Evolutionary conservation across 2,888 invertebrate species (phyloP).

Genomic region (Drosophila differens): DNA sequence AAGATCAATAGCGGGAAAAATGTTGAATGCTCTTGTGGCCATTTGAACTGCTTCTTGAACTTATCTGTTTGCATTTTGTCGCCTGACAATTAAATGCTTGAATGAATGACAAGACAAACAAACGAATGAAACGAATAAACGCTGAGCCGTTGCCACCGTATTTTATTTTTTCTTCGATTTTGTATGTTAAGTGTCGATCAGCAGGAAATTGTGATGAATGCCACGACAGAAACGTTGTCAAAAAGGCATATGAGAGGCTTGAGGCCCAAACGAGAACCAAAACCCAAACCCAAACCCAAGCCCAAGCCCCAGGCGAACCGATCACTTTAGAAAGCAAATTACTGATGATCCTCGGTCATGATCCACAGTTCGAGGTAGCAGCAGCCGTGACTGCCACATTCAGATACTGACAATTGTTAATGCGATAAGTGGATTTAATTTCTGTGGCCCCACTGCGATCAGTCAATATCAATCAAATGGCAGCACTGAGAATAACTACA

Average conservation of each 20-base stretch:
- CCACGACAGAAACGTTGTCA: slow-evolving; percentile 55
- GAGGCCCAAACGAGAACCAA: slow-evolving; percentile 12
- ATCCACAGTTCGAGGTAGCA: slow-evolving; percentile 47
- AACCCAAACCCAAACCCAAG: not conserved
- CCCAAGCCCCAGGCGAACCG: slow-evolving; percentile 32
- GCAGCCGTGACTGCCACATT: slow-evolving; percentile 65
- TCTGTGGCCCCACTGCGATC: slow-evolving; percentile 45
- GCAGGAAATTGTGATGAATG: slow-evolving; percentile 65
- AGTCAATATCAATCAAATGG: slow-evolving; percentile 70
- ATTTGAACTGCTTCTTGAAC: slow-evolving; percentile 66
- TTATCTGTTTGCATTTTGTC: slow-evolving; percentile 79
- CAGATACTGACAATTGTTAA: slow-evolving; percentile 66
- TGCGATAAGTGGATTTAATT: slow-evolving; percentile 66
- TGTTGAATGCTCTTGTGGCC: slow-evolving; percentile 51
- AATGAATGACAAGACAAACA: slow-evolving; percentile 75
- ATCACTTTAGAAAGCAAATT: slow-evolving; percentile 76
- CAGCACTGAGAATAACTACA: slow-evolving; percentile 29
- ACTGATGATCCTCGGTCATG: slow-evolving; percentile 74
- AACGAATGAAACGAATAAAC: slow-evolving; percentile 31
- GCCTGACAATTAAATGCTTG: slow-evolving; percentile 78
- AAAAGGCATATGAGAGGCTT: slow-evolving; percentile 58
- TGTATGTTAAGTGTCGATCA: slow-evolving; percentile 69
- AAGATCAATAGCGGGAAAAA: slow-evolving; percentile 67
- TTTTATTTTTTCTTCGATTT: not conserved
- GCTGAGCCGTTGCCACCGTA: slow-evolving; percentile 31